Conservation (phyloP, 2,113 vertebrate species). For the Engraulis encrasicolus region DNA sequence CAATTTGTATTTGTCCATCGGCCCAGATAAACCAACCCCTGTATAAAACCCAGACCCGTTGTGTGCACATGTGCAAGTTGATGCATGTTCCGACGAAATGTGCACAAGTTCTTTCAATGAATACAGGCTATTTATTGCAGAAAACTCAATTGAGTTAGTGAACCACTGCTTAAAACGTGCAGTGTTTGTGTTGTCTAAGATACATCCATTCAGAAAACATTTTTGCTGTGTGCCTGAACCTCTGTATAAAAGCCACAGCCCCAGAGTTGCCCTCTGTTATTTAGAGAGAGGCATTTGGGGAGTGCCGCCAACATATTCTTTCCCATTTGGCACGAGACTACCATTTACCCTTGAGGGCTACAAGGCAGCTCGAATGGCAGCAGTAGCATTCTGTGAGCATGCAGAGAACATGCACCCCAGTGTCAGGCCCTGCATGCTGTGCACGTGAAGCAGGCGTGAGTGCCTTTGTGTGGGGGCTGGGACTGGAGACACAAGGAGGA, state of each 20-base stretch:
- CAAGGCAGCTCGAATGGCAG: constrained; percentile 26
- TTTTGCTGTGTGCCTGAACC: too few species aligned
- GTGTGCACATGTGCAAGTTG: too few species aligned
- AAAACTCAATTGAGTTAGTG: too few species aligned
- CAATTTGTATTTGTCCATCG: background rate
- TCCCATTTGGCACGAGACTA: background rate
- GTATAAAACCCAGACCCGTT: too few species aligned
- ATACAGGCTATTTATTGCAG: too few species aligned
- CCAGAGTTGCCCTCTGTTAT: background rate
- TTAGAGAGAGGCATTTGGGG: background rate
- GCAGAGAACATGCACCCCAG: constrained; percentile 51
- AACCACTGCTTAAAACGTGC: too few species aligned
- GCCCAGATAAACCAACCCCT: background rate
- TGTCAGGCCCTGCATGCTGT: constrained; percentile 58
- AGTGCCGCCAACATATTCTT: background rate
- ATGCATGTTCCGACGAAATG: too few species aligned
- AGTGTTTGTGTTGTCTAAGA: too few species aligned
- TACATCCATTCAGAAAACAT: too few species aligned
- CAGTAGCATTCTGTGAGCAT: constrained; percentile 60
- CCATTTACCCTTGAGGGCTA: constrained; percentile 34
- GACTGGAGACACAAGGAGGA: constrained; percentile 51
- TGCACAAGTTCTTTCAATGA: background rate
- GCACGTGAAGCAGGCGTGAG: constrained; percentile 66
- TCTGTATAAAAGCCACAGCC: too few species aligned
- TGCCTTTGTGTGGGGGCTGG: constrained; percentile 4